Conservation (phyloP, 2,888 invertebrate species). For the Ethmia dodecea region DNA sequence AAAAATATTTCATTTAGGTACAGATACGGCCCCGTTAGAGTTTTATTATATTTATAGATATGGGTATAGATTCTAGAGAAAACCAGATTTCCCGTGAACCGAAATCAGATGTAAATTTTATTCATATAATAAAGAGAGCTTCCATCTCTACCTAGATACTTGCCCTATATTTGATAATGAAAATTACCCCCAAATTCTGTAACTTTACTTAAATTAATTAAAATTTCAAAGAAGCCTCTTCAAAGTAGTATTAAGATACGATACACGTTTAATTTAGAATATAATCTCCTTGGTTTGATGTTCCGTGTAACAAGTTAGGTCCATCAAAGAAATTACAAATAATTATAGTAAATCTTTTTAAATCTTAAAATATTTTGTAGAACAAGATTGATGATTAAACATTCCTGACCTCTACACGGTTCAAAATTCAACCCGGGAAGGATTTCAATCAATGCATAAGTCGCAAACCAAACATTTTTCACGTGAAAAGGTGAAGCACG, state of each 20-base stretch:
- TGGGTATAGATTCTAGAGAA: no score
- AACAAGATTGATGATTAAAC: no score
- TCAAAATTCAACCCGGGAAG: no score
- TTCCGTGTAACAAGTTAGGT: no score
- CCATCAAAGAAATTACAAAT: no score
- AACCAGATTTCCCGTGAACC: slow-evolving; percentile 6
- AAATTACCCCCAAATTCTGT: slow-evolving; percentile 5
- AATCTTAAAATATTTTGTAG: no score
- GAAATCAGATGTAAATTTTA: slow-evolving; percentile 18
- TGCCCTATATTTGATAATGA: slow-evolving; percentile 12
- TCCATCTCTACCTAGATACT: slow-evolving; percentile 6
- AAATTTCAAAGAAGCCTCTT: slow-evolving; percentile 5
- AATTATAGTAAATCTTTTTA: no score
- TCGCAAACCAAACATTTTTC: slow-evolving; percentile 39
- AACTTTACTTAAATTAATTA: slow-evolving; percentile 10
- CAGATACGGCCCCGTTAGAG: no score
- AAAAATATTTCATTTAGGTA: no score
- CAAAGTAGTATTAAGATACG: background rate
- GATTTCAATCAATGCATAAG: slow-evolving; percentile 23
- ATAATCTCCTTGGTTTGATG: no score
- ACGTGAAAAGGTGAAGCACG: slow-evolving; percentile 38
- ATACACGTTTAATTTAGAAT: background rate
- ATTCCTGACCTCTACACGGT: no score
- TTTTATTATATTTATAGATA: no score
- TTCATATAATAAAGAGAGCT: slow-evolving; percentile 16